phyloP scores from a whole-genome alignment of 2,113 vertebrate species.

The Nesospiza acunhae region DNA sequence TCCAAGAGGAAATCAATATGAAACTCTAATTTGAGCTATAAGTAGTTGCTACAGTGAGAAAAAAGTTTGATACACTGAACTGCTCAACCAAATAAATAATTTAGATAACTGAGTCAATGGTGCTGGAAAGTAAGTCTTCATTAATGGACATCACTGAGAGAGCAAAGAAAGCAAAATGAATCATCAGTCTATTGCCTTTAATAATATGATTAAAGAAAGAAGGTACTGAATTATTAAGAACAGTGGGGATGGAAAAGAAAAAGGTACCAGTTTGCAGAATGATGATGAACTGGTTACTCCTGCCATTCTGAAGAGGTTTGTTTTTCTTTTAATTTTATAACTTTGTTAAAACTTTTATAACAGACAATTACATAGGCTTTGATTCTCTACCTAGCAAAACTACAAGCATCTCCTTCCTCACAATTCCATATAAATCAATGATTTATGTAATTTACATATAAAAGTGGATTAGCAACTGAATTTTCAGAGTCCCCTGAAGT shows the following conservation, averaged over 20 bases:
- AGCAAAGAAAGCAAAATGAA: slow-evolving; percentile 64
- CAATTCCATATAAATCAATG: neutral
- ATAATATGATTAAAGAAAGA: slow-evolving; percentile 66
- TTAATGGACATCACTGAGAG: slow-evolving; percentile 56
- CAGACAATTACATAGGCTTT: neutral
- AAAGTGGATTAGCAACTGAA: neutral
- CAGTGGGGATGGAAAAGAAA: neutral
- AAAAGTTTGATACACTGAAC: slow-evolving; percentile 43
- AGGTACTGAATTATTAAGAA: slow-evolving; percentile 59
- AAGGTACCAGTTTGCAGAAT: slow-evolving; percentile 8
- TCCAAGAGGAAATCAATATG: slow-evolving; percentile 48
- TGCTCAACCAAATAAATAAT: slow-evolving; percentile 64
- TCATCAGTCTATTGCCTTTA: slow-evolving; percentile 53
- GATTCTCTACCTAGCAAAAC: neutral
- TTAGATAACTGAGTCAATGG: slow-evolving; percentile 56
- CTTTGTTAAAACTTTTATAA: neutral
- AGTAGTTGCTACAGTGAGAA: slow-evolving; percentile 6
- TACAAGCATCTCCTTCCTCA: neutral
- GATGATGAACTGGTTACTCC: neutral
- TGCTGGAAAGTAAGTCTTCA: slow-evolving; percentile 45
- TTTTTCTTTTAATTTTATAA: slow-evolving; percentile 2
- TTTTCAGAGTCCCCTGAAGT: neutral
- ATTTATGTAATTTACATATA: slow-evolving; percentile 28
- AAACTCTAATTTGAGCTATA: slow-evolving; percentile 22
- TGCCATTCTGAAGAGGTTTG: neutral